Conservation (phyloP, 2,888 invertebrate genomes). For the Melanostoma mellinum region DNA sequence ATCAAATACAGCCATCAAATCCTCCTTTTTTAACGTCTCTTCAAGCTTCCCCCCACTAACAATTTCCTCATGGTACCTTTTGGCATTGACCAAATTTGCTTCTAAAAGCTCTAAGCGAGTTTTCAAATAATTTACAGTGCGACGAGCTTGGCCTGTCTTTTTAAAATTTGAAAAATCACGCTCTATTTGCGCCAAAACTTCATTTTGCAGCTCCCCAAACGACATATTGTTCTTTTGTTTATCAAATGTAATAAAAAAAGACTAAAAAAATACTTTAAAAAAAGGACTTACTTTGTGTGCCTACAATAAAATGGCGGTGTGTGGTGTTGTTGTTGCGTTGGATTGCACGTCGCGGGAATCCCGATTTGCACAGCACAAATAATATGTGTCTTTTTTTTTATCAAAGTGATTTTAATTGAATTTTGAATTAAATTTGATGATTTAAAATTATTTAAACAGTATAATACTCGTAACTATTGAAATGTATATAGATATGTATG, state of each 20-base stretch:
- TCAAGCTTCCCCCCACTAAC: not conserved
- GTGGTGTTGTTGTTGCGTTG: too few relatives aligned
- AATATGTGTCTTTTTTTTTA: too few relatives aligned
- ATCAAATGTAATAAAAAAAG: slow-evolving; percentile 1
- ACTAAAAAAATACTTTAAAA: slow-evolving; percentile 1
- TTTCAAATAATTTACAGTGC: slow-evolving; percentile 6
- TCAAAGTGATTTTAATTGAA: too few relatives aligned
- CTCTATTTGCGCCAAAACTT: slow-evolving; percentile 3
- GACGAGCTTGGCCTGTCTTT: slow-evolving; percentile 19
- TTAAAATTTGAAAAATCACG: slow-evolving; percentile 21
- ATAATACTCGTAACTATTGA: too few relatives aligned
- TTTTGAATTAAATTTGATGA: too few relatives aligned
- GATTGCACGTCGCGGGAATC: too few relatives aligned
- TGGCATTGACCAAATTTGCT: too few relatives aligned
- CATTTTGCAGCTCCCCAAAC: not conserved
- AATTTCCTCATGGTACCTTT: not conserved
- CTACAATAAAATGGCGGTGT: too few relatives aligned
- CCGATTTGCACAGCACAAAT: too few relatives aligned
- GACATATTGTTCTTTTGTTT: not conserved
- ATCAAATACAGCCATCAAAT: not conserved
- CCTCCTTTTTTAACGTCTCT: not conserved
- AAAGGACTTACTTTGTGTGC: not conserved
- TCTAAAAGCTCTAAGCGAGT: not conserved
- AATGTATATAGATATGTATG: too few relatives aligned
- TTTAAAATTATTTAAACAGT: too few relatives aligned